Percentiles rank a stretch among this genome's conserved stretches.
These are phyloP conservation scores for Limanda limanda DNA, from an alignment of 2,113 vertebrate genomes.

Conservation along the genomic window DNA sequence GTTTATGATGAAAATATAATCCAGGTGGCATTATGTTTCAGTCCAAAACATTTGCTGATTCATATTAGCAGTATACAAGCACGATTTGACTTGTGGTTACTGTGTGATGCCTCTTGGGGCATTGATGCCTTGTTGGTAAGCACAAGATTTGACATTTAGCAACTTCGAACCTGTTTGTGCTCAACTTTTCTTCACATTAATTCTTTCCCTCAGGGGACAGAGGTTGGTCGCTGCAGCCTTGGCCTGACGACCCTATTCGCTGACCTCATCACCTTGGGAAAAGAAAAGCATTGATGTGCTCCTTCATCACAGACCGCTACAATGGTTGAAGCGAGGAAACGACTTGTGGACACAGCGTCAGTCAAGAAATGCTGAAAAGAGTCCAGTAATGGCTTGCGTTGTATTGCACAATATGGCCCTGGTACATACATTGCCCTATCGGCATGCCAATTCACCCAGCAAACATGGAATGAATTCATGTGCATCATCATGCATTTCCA, in stretches of 20 bases:
- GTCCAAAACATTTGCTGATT: neutral
- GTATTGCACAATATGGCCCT: constrained; percentile 11
- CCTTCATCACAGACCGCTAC: constrained; percentile 22
- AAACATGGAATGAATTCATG: constrained; percentile 47
- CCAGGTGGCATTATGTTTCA: neutral
- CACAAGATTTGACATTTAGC: constrained; percentile 30
- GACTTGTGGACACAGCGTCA: constrained; percentile 13
- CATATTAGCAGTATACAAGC: neutral
- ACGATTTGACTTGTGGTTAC: neutral
- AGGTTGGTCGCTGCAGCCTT: constrained; percentile 17
- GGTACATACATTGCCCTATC: constrained; percentile 17
- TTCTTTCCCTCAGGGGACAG: constrained; percentile 25
- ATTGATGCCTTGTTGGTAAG: constrained; percentile 17
- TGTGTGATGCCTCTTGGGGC: neutral
- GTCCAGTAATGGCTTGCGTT: constrained; percentile 11
- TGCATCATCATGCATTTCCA: constrained; percentile 34
- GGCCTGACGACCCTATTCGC: constrained; percentile 40
- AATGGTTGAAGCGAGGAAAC: constrained; percentile 8
- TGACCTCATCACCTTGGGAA: constrained; percentile 44
- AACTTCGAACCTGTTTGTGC: constrained; percentile 35
- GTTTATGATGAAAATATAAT: neutral
- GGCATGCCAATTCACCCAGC: constrained; percentile 32
- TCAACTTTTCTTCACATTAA: constrained; percentile 52
- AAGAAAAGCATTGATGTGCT: neutral
- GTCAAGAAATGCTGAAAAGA: constrained; percentile 11